phyloP scores from a whole-genome alignment of 2,113 vertebrate genomes.

The Periophthalmus modestus region DNA sequence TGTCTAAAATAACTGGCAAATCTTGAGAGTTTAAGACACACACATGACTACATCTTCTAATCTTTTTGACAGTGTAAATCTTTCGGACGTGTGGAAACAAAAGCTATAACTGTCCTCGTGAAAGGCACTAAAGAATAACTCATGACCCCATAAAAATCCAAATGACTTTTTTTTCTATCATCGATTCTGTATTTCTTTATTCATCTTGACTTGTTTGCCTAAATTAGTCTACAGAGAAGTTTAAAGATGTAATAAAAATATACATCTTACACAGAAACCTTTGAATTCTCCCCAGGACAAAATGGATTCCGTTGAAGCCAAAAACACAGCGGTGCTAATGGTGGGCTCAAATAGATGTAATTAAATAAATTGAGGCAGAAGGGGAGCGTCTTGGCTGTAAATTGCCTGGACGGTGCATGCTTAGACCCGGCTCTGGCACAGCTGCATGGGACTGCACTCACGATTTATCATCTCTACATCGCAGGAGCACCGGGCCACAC shows the following conservation, averaged over 20 bases:
- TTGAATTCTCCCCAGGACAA: background rate
- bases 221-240: background rate
- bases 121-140: background rate
- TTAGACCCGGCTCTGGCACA: slow-evolving; percentile 73
- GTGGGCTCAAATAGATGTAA: slow-evolving; percentile 69
- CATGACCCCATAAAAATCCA: background rate
- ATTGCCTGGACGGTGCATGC: slow-evolving; percentile 71
- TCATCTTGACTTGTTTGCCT: background rate
- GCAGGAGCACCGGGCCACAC: slow-evolving; percentile 71
- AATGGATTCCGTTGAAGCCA: slow-evolving; percentile 30
- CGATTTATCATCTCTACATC: slow-evolving; percentile 79
- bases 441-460: slow-evolving; percentile 72
- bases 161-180: background rate
- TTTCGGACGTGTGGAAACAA: background rate
- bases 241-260: background rate
- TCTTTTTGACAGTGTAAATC: background rate
- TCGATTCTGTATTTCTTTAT: background rate
- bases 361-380: slow-evolving; percentile 75
- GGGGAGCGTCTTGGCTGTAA: slow-evolving; percentile 69
- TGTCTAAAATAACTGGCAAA: background rate
- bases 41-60: background rate
- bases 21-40: background rate
- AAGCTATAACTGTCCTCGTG: background rate
- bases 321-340: slow-evolving; percentile 52
- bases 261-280: background rate